Evolutionary conservation across 1,140 invertebrate species (phyloP).

Genomic region (Anastrepha obliqua): DNA sequence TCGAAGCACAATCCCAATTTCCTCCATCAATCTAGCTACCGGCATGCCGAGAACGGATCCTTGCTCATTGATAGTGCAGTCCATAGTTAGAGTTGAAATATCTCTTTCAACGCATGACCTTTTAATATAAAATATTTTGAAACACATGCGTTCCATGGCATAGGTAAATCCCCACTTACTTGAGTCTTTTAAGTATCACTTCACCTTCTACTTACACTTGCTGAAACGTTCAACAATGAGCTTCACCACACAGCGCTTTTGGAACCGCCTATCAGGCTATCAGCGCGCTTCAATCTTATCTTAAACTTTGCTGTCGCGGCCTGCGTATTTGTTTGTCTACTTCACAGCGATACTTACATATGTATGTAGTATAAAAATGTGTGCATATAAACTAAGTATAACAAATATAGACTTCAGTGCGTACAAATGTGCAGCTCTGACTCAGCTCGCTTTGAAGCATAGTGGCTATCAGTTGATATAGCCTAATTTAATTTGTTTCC

Average conservation of each 20-base stretch:
- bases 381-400: neutral
- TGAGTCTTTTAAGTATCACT: slow-evolving; percentile 18
- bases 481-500: slow-evolving; percentile 27
- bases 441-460: neutral
- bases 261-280: slow-evolving; percentile 16
- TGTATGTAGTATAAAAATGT: neutral
- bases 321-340: slow-evolving; percentile 6
- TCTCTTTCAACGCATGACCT: too few relatives aligned
- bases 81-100: too few relatives aligned
- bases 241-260: neutral
- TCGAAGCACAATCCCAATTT: too few relatives aligned
- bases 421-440: neutral
- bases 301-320: slow-evolving; percentile 11
- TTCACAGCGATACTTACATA: neutral
- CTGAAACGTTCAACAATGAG: neutral
- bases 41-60: too few relatives aligned
- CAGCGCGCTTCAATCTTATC: slow-evolving; percentile 43
- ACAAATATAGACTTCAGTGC: slow-evolving; percentile 8
- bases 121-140: too few relatives aligned
- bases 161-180: too few relatives aligned
- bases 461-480: slow-evolving; percentile 26
- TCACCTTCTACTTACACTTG: slow-evolving; percentile 18
- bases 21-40: too few relatives aligned
- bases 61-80: too few relatives aligned
- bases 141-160: too few relatives aligned